Evolutionary conservation across 2,113 vertebrate species (phyloP).

Genomic region (Vombatus ursinus): DNA sequence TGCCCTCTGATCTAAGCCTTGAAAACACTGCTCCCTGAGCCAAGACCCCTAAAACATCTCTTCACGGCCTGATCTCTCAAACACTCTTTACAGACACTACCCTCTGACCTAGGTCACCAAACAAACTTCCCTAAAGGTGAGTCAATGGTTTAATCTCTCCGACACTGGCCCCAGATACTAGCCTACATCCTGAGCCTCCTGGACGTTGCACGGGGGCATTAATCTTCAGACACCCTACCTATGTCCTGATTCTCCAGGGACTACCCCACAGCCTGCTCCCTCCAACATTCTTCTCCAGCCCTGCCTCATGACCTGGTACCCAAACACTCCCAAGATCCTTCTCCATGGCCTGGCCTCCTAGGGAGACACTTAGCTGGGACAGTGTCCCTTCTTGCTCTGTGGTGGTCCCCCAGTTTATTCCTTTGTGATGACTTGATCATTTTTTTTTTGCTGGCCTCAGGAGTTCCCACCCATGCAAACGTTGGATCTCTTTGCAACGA

Average conservation of each 20-base stretch:
- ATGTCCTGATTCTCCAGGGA: not conserved
- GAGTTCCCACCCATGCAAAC: not conserved
- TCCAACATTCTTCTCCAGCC: not conserved
- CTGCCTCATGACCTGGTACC: not conserved
- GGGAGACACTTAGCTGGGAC: not conserved
- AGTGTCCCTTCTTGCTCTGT: not conserved
- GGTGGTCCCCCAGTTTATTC: not conserved
- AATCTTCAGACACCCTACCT: not conserved
- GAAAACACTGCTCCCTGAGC: not conserved
- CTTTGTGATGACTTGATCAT: not conserved
- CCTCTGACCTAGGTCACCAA: not conserved
- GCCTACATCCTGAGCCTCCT: not conserved
- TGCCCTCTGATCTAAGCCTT: not conserved
- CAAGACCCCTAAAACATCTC: not conserved
- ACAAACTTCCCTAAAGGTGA: not conserved
- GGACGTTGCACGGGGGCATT: not conserved
- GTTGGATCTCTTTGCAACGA: not conserved
- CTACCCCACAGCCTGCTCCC: not conserved
- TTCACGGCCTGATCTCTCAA: not conserved
- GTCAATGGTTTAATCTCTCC: not conserved
- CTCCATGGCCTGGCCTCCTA: not conserved
- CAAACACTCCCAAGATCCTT: not conserved
- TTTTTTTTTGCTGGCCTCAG: not conserved
- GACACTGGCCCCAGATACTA: not conserved
- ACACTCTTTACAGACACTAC: not conserved